Conservation (phyloP, 2,888 invertebrate species). For the Epinotia ramella region DNA sequence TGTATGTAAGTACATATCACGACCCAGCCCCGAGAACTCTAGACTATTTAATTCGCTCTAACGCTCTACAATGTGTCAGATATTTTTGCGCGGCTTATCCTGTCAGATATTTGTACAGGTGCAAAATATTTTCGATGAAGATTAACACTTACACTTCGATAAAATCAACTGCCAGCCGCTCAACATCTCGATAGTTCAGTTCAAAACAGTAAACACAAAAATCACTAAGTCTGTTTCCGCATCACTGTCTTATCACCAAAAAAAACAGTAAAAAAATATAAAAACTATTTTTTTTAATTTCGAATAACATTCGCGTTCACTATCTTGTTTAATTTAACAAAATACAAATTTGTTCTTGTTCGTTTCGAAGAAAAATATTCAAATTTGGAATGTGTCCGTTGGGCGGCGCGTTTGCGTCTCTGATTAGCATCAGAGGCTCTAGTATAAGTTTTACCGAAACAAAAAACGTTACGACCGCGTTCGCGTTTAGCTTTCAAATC, state of each 20-base stretch:
- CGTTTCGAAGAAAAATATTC: constrained; percentile 5
- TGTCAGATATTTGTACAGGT: constrained; percentile 1
- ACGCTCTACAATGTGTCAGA: not conserved
- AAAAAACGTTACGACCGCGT: too few species aligned
- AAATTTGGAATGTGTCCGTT: constrained; percentile 22
- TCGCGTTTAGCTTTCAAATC: too few species aligned
- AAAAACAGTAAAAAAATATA: not conserved
- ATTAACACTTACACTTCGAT: constrained; percentile 73
- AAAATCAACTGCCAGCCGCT: constrained; percentile 77
- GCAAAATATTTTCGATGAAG: not conserved
- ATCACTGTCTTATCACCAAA: constrained; percentile 32
- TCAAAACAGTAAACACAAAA: constrained; percentile 25
- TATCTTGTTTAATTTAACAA: not conserved
- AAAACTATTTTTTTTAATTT: constrained; percentile 1
- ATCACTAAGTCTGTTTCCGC: constrained; percentile 27
- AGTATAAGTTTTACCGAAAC: too few species aligned
- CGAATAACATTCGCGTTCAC: not conserved
- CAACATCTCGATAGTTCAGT: constrained; percentile 66
- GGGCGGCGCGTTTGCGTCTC: constrained; percentile 22
- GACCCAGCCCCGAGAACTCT: not conserved
- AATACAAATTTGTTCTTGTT: not conserved
- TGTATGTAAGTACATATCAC: not conserved
- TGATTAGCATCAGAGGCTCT: too few species aligned
- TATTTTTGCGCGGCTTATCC: not conserved
- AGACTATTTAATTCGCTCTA: not conserved